Base-by-base conservation (phyloP, 1,140 invertebrate species). In the Akabosia matsudoensis region DNA sequence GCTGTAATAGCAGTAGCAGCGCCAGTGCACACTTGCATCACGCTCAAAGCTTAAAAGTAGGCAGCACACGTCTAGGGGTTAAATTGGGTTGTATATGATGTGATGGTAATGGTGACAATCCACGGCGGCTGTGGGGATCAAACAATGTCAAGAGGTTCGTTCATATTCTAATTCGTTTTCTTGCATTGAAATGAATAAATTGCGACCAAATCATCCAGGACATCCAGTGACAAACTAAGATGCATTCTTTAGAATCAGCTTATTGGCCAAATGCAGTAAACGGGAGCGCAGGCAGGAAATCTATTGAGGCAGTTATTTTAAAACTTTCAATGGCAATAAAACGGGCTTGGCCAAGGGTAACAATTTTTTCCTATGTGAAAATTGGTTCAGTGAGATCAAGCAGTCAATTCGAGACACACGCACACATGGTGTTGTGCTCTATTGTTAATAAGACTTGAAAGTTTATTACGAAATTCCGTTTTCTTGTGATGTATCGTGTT, bases 61-160 rank as follows among this genome's bases (percentile, higher is more conserved):
- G 7, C 7, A 10, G 18, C 37, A 45, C 18, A 45, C 37, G 18
- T 7, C 37, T 45, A 10, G 37, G 37, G 7, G 7, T 56, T 56
- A 3, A n/a, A 22, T 56, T 16, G 54, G 54, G n/a, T 56, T 56
- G 54, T 30, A 22, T 22, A 31, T 67, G 61, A 4, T 30, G 61
- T 2, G 7, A 22, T 61, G 54, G 54, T 30, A 31, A 67, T 67
- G 61, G 61, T 67, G 61, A 67, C 61, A 67, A 67, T 67, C 7
- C 26, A 67, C 24, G 61, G 54, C 7, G n/a, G 61, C 61, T 30
- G 61, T 31, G n/a, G 61, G 61, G 61, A 28, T 67, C 54, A 61
- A 10, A 67, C 61, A 67, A 67, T 67, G 61, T 67, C 61, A 67
- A 67, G 61, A 30, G 61, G 61, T 67, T 67, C 61, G 61, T 67